Base-by-base conservation (phyloP, 2,797 vertebrate species). In the Hypotaenidia okinawae region DNA sequence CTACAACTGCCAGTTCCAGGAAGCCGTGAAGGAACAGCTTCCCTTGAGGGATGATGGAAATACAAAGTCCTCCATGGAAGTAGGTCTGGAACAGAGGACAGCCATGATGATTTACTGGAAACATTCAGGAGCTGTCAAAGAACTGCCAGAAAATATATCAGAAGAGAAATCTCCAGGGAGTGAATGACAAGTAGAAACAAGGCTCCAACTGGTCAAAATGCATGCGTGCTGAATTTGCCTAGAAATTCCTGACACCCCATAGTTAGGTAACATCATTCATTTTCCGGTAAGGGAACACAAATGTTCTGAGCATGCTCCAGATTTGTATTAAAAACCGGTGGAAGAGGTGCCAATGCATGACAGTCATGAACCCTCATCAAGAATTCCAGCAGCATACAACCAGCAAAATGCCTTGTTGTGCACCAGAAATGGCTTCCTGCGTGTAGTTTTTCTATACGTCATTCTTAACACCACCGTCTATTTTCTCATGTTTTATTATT, bases 401-500 rank as follows among this genome's bases (percentile, higher is more conserved):
- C 85, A 89, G 35, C 27, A 92, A 89, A 93, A 68, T 1, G 5
- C 37, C 28, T 90, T 67, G 37, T n/a, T 89, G 52, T 94, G 77
- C 35, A 84, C 61, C 75, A 91, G 85, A 93, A 93, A 93, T 83
- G 88, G 85, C 77, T 94, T 88, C 87, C 66, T 66, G 28, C 1
- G 1, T 33, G 19, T n/a, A 63, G 80, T 35, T 95, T 93, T 94
- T 52, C 75, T 83, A 33, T 64, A 94, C 2, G 1, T 69, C 92
- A 89, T 66, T 92, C 86, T 87, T 64, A 95, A 93, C 91, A 82
- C 80, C 62, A 59, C 79, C 94, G 92, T 76, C 72, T 94, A 61
- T 85, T 96, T 94, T 93, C 91, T 93, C 92, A 59, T 95, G 91
- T 94, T 96, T 95, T 91, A 90, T 96, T 97, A 97, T 97, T 96